Evolutionary conservation across 2,888 invertebrate species (phyloP).

Genomic region (Netelia melanura): DNA sequence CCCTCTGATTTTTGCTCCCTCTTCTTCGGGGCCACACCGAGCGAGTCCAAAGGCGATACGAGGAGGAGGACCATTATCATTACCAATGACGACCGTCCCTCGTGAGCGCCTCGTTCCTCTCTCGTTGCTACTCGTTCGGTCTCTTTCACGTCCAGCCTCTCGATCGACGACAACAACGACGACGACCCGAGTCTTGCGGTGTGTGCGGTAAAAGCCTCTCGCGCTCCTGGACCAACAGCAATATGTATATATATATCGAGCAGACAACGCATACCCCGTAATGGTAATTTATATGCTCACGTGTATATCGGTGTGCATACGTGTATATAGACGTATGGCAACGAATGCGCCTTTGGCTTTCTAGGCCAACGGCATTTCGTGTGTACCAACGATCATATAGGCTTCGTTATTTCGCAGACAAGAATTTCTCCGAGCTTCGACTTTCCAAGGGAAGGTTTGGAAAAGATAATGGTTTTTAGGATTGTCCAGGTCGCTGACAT

Average conservation of each 20-base stretch:
- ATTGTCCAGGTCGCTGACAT: no score
- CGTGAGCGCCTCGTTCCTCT: conserved; percentile 56
- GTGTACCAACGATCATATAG: neutral
- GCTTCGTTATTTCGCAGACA: conserved; percentile 16
- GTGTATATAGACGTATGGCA: conserved; percentile 16
- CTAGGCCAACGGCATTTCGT: conserved; percentile 54
- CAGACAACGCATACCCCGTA: conserved; percentile 32
- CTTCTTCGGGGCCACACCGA: neutral
- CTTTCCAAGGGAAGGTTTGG: neutral
- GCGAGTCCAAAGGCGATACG: neutral
- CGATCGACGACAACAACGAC: neutral
- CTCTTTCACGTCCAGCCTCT: conserved; percentile 10
- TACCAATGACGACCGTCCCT: conserved; percentile 76
- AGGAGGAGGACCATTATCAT: conserved; percentile 73
- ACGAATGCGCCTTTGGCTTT: conserved; percentile 53
- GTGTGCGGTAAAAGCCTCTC: conserved; percentile 29
- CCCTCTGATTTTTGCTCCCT: neutral
- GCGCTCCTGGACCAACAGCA: conserved; percentile 37
- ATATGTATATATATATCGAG: conserved; percentile 40
- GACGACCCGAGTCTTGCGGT: conserved; percentile 33
- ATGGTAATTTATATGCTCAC: conserved; percentile 35
- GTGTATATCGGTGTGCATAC: conserved; percentile 12
- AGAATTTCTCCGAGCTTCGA: conserved; percentile 23
- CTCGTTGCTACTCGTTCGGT: conserved; percentile 5
- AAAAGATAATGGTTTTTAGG: no score